These are phyloP conservation scores for Eunapius fragilis DNA, from an alignment of 37 sponge, comb jelly and placozoan genomes.

Conservation along the genomic window DNA sequence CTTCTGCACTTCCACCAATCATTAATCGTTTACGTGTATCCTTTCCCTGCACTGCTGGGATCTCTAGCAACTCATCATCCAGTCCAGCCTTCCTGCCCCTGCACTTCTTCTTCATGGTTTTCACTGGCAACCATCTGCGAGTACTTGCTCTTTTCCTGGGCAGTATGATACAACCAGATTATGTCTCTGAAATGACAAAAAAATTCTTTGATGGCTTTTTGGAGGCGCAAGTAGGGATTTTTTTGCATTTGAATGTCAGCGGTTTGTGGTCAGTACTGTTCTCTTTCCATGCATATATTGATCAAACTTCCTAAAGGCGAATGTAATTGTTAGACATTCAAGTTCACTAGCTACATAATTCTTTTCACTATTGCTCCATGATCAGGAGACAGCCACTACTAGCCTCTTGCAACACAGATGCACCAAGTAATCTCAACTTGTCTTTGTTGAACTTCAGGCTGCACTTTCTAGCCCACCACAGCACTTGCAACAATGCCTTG, in stretches of 20 bases:
- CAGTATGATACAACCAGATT: not conserved
- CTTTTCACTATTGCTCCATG: slow-evolving; percentile 7
- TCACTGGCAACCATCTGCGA: not conserved
- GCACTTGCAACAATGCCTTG: too few relatives aligned
- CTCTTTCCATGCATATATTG: slow-evolving; percentile 23
- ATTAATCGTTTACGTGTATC: not conserved
- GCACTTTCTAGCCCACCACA: slow-evolving; percentile 12
- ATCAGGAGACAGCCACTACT: slow-evolving; percentile 10
- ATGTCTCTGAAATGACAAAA: slow-evolving; percentile 33
- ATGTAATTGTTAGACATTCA: slow-evolving; percentile 15
- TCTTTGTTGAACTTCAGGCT: slow-evolving; percentile 1
- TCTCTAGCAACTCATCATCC: not conserved
- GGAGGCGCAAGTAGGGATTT: slow-evolving; percentile 30
- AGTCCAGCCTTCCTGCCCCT: not conserved
- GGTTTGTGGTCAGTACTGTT: slow-evolving; percentile 46
- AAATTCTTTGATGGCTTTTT: slow-evolving; percentile 26
- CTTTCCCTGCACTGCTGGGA: not conserved
- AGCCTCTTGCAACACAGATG: slow-evolving; percentile 26
- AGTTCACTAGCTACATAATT: slow-evolving; percentile 21
- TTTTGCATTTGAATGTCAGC: slow-evolving; percentile 7
- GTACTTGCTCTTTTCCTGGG: slow-evolving; percentile 1
- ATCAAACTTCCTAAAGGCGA: slow-evolving; percentile 21
- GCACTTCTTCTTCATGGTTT: not conserved
- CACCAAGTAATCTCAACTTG: slow-evolving; percentile 17
- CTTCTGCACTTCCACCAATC: not conserved